These are phyloP conservation scores for Masticophis lateralis DNA, from an alignment of 2,797 vertebrate species.

Conservation along the genomic window DNA sequence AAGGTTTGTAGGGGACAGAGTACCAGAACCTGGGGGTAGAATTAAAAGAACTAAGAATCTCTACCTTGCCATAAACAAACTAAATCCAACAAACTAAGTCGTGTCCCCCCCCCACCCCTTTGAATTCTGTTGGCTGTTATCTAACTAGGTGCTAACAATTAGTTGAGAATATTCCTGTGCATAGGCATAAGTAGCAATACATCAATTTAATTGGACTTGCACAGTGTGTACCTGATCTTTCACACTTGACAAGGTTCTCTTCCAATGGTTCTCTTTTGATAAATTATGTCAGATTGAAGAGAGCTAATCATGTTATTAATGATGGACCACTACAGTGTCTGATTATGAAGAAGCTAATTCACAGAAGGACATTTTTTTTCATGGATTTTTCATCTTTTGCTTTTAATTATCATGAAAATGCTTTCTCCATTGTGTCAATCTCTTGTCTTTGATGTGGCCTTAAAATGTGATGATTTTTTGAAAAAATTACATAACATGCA, in stretches of 20 bases:
- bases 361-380: not conserved
- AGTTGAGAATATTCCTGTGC: not conserved
- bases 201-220: not conserved
- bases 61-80: not conserved
- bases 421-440: not conserved
- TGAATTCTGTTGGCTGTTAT: not conserved
- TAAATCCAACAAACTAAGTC: not conserved
- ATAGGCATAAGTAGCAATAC: not conserved
- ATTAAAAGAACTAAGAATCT: not conserved
- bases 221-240: not conserved
- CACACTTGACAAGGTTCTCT: not conserved
- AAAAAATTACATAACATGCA: not conserved
- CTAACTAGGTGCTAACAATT: not conserved
- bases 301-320: not conserved
- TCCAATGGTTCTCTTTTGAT: not conserved
- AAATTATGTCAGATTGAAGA: not conserved
- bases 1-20: not conserved
- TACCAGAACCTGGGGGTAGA: not conserved
- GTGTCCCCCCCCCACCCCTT: accelerated
- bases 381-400: not conserved
- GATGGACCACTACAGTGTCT: not conserved
- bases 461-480: not conserved
- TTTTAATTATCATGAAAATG: not conserved
- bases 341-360: not conserved
- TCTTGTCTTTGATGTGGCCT: not conserved